Conservation (phyloP, 2,797 vertebrate species). For the Chelon labrosus region DNA sequence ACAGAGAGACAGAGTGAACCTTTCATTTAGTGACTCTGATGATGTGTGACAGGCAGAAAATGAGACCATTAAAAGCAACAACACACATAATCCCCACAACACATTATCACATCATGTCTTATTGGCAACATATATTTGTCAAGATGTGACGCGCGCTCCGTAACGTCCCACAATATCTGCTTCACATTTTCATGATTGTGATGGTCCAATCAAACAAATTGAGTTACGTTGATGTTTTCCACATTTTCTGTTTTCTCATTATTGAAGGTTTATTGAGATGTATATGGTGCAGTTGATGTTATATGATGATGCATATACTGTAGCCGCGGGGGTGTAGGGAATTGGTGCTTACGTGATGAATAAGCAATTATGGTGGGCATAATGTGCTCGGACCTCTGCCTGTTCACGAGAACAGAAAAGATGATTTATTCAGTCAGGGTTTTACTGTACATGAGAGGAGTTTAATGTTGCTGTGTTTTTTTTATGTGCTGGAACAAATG, state of each 20-base stretch:
- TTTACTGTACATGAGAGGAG: background rate
- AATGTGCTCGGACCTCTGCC: background rate
- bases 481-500: background rate
- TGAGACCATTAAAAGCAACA: slow-evolving; percentile 37
- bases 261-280: background rate
- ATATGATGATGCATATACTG: background rate
- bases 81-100: slow-evolving; percentile 23
- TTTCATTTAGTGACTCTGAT: slow-evolving; percentile 47
- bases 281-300: background rate
- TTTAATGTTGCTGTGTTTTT: background rate
- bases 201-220: slow-evolving; percentile 13
- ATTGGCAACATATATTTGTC: slow-evolving; percentile 35
- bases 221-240: too few relatives aligned
- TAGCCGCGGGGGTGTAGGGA: background rate
- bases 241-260: background rate
- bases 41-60: slow-evolving; percentile 54
- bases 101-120: slow-evolving; percentile 5
- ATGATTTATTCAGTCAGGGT: background rate
- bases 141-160: slow-evolving; percentile 25
- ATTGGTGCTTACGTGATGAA: background rate
- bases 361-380: background rate
- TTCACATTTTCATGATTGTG: slow-evolving; percentile 17
- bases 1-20: slow-evolving; percentile 10
- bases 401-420: background rate
- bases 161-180: slow-evolving; percentile 17